Base-by-base conservation (phyloP, 2,888 invertebrate genomes). In the Drosophila bunnanda region DNA sequence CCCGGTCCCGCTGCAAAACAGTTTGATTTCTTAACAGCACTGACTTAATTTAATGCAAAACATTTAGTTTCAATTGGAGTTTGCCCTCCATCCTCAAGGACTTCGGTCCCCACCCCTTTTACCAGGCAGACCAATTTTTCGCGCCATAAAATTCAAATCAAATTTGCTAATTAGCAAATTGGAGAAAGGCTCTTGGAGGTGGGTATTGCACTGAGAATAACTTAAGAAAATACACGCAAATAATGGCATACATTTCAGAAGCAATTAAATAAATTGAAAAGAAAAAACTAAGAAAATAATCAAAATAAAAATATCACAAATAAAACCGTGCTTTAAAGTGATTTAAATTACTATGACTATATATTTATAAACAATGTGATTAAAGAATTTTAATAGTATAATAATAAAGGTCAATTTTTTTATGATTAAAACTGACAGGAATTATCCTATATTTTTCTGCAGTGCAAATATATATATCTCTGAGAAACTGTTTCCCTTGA, bases 61-160 rank as follows among this genome's bases (percentile, higher is more conserved):
- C 84, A 87, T 84, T 84, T 80, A 75, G 53, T 80, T 85, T 84
- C 87, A 87, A 85, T 89, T 85, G 75, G 46, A 53, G 52, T 54
- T 62, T 62, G 3, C 10, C 28, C 53, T 57, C 20, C 13, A 13
- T 17, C n/a, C 39, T 10, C 2, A 12, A 10, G 12, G 13, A n/a
- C 28, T 48, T 34, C 17, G 30, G 36, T 43, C 2, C 32, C 9
- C 20, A 46, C 20, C 10, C 30, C 32, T 15, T 22, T 10, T 38
- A 7, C 15, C 22, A 46, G 36, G 10, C 52, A 54, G 25, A 60
- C 43, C 69, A 77, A 82, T 90, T 89, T 88, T 75, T 76, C 85
- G 87, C 83, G 60, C 71, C 88, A 90, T 91, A 89, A 91, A 90
- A 90, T 88, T 80, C 81, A 85, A 86, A 91, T 91, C 90, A 91